Conservation (phyloP, 2,797 vertebrate species). For the Rhabdomys pumilio region DNA sequence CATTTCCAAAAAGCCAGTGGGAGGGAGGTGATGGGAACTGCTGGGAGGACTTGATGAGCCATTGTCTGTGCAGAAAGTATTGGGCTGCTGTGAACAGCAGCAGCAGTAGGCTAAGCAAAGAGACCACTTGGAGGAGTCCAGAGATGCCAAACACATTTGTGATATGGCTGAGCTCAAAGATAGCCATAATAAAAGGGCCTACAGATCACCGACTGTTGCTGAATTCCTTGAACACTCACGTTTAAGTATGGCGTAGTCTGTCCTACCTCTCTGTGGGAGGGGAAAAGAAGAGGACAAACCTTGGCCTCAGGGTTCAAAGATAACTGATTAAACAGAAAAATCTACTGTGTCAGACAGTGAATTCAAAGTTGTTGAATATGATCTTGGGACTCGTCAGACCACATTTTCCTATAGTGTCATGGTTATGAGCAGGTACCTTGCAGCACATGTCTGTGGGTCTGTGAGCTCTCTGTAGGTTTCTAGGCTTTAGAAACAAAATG, state of each 20-base stretch:
- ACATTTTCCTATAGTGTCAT: not conserved
- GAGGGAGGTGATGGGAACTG: slow-evolving; percentile 84
- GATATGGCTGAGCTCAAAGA: not conserved
- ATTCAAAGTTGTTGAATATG: not conserved
- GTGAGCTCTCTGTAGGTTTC: not conserved
- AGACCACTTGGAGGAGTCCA: slow-evolving; percentile 79
- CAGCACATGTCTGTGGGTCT: not conserved
- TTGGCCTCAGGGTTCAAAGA: not conserved
- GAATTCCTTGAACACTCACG: not conserved
- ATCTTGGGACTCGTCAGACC: not conserved
- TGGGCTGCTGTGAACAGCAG: slow-evolving; percentile 87
- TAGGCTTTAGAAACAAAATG: not conserved
- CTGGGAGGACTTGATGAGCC: slow-evolving; percentile 82
- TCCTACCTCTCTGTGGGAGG: not conserved
- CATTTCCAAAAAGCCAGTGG: slow-evolving; percentile 87
- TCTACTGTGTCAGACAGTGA: not conserved
- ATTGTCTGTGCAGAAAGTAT: slow-evolving; percentile 84
- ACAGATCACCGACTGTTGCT: not conserved
- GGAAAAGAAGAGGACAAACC: not conserved
- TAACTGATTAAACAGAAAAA: not conserved
- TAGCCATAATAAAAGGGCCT: not conserved
- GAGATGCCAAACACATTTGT: slow-evolving; percentile 65
- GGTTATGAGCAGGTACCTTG: not conserved
- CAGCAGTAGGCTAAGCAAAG: slow-evolving; percentile 85
- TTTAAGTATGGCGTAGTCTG: not conserved